A percentile compares a stretch with the other conserved stretches of the same genome.
phyloP scores from a whole-genome alignment of 2,113 vertebrate species.

The Siphamia tubifer region DNA sequence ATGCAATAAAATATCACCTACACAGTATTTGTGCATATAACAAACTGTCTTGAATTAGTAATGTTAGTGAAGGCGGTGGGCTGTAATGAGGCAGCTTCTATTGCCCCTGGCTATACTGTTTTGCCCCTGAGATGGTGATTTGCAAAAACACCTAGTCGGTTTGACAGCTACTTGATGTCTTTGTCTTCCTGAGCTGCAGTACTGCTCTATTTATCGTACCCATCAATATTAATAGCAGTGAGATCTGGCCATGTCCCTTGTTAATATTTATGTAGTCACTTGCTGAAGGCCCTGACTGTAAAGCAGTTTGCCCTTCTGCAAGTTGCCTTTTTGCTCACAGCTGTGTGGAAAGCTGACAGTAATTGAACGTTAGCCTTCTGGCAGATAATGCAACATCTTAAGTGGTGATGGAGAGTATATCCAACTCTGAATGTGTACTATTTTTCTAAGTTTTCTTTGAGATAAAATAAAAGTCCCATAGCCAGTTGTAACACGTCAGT shows the following conservation, averaged over 20 bases:
- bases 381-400: slow-evolving; percentile 17
- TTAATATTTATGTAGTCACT: slow-evolving; percentile 33
- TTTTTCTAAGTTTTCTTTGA: slow-evolving; percentile 3
- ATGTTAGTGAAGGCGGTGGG: slow-evolving; percentile 16
- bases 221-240: slow-evolving; percentile 52
- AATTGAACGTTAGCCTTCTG: slow-evolving; percentile 3
- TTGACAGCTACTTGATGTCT: slow-evolving; percentile 50
- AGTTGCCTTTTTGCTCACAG: neutral
- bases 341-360: slow-evolving; percentile 19
- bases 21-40: neutral
- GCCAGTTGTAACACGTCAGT: slow-evolving; percentile 19
- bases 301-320: slow-evolving; percentile 36
- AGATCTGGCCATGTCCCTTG: slow-evolving; percentile 18
- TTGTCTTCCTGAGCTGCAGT: slow-evolving; percentile 21
- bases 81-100: slow-evolving; percentile 27
- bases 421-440: neutral
- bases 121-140: slow-evolving; percentile 14
- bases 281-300: slow-evolving; percentile 7
- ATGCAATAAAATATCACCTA: too few relatives aligned
- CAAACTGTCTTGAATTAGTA: slow-evolving; percentile 23
- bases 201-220: slow-evolving; percentile 2
- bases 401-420: slow-evolving; percentile 11
- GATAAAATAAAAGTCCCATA: neutral
- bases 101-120: slow-evolving; percentile 15
- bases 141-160: neutral